A percentile compares a stretch with the other conserved stretches of the same genome.
phyloP scores from a whole-genome alignment of 53 echinoderm and acorn worm genomes.

The Pentamera pediparva region DNA sequence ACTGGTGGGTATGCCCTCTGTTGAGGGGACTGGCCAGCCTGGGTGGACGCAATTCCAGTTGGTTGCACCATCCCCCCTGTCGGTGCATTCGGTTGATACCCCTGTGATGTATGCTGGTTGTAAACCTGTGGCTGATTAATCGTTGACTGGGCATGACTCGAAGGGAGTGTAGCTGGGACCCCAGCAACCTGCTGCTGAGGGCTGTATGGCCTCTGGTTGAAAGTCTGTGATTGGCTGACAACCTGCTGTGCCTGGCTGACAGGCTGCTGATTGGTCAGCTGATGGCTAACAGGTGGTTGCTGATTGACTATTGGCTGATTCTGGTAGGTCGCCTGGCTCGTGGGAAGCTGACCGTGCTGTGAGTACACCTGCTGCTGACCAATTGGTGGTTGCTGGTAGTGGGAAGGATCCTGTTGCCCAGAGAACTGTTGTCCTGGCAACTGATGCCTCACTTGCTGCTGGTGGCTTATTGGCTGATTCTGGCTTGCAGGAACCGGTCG shows the following conservation, averaged over 20 bases:
- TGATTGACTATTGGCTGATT: too few relatives aligned
- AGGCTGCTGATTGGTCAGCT: neutral
- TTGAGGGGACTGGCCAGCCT: too few relatives aligned
- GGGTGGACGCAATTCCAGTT: too few relatives aligned
- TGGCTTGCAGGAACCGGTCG: neutral
- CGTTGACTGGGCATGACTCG: neutral
- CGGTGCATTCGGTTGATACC: too few relatives aligned
- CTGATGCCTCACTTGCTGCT: constrained; percentile 5
- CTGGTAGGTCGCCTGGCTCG: too few relatives aligned
- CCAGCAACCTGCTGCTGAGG: constrained; percentile 36
- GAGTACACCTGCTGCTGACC: neutral
- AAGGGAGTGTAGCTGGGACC: neutral
- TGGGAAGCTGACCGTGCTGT: too few relatives aligned
- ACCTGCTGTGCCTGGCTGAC: neutral
- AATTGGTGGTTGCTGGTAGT: neutral
- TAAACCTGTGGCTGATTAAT: neutral
- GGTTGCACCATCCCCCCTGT: too few relatives aligned
- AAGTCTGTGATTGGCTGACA: constrained; percentile 3
- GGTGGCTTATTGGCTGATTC: neutral
- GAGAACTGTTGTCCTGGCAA: neutral
- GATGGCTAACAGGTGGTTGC: too few relatives aligned
- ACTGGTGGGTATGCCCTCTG: too few relatives aligned
- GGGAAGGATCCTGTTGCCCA: neutral
- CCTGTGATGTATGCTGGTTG: too few relatives aligned
- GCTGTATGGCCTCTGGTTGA: constrained; percentile 17